phyloP scores from a whole-genome alignment of 2,113 vertebrate genomes.

The Oncorhynchus tshawytscha region DNA sequence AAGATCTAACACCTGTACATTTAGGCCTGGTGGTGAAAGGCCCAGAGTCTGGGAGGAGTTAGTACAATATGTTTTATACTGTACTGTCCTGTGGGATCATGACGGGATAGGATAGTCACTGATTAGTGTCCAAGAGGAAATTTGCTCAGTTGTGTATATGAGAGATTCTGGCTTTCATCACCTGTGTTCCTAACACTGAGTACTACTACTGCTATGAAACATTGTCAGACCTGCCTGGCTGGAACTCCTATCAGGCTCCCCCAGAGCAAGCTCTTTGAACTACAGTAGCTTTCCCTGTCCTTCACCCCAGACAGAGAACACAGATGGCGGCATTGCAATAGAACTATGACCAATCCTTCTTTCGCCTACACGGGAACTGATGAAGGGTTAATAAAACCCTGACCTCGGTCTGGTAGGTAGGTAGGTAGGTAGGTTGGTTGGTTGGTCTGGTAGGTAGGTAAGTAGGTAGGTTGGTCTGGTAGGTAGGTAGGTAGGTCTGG shows the following conservation, averaged over 20 bases:
- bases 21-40: not conserved
- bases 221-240: not conserved
- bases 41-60: not conserved
- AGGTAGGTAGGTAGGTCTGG: no score
- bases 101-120: not conserved
- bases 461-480: no score
- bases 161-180: not conserved
- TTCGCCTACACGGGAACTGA: not conserved
- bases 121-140: not conserved
- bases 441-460: no score
- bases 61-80: not conserved
- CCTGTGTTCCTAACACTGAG: not conserved
- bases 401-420: not conserved
- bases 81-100: not conserved
- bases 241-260: not conserved
- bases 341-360: not conserved
- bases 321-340: not conserved
- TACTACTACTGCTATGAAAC: not conserved
- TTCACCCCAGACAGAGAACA: not conserved
- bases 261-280: not conserved
- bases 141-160: not conserved
- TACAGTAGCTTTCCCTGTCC: not conserved
- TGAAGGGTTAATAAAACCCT: not conserved
- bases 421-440: no score
- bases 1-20: not conserved